These are phyloP conservation scores for Ailuropoda melanoleuca DNA, from an alignment of 2,113 vertebrate species.

Conservation along the genomic window DNA sequence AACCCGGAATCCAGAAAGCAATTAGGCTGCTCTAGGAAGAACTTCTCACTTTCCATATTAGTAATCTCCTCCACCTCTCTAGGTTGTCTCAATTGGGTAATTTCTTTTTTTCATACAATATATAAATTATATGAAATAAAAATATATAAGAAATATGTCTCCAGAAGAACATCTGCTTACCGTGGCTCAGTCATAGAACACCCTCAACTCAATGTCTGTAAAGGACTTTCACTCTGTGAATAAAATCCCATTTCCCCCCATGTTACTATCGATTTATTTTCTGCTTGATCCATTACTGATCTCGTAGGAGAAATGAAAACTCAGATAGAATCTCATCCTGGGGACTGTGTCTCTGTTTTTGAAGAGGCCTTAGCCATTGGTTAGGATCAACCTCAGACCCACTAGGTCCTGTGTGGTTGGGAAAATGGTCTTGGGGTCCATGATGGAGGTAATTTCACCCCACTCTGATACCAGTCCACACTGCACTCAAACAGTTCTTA, in stretches of 20 bases:
- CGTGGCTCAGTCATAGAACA: not conserved
- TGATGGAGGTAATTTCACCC: not conserved
- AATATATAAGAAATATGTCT: not conserved
- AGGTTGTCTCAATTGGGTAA: not conserved
- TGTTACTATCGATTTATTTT: not conserved
- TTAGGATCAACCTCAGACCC: not conserved
- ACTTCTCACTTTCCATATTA: not conserved
- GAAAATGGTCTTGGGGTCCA: not conserved
- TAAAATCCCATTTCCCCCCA: not conserved
- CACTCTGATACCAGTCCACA: not conserved
- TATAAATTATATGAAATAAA: not conserved
- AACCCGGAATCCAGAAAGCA: not conserved
- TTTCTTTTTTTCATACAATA: not conserved
- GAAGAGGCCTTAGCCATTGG: not conserved
- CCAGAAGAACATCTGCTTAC: not conserved
- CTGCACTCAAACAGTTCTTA: not conserved
- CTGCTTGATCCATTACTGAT: not conserved
- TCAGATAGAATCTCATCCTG: too few species aligned
- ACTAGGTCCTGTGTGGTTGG: rapidly evolving
- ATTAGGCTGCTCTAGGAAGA: not conserved
- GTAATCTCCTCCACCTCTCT: not conserved
- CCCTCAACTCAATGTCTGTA: not conserved
- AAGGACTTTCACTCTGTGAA: not conserved
- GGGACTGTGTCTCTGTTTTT: too few species aligned
- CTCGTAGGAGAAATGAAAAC: not conserved